A percentile compares a stretch with the other conserved stretches of the same genome.
Conservation (phyloP, 2,113 vertebrate species). For the Mellivora capensis region DNA sequence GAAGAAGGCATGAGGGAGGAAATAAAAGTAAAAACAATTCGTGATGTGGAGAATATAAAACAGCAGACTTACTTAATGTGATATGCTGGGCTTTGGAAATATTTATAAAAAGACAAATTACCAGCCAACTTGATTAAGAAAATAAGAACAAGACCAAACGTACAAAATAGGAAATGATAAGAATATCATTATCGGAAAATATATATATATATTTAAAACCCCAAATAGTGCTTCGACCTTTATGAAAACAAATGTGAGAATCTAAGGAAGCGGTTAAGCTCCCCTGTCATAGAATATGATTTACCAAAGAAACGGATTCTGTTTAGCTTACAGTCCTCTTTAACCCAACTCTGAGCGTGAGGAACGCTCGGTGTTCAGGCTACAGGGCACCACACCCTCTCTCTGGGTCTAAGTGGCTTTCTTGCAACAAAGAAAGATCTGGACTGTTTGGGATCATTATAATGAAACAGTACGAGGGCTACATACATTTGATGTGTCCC, state of each 20-base stretch:
- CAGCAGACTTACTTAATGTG: not conserved
- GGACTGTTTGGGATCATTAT: not conserved
- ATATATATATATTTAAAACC: not conserved
- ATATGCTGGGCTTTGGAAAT: not conserved
- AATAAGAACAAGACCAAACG: not conserved
- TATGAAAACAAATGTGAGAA: not conserved
- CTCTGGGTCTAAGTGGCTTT: not conserved
- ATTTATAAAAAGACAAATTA: not conserved
- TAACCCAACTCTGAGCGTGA: not conserved
- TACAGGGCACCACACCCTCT: not conserved
- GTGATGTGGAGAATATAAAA: not conserved
- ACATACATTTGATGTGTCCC: not conserved
- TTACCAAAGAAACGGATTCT: no score
- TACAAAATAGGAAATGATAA: not conserved
- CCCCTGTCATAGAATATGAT: not conserved
- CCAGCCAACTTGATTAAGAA: not conserved
- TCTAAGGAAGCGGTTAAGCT: not conserved
- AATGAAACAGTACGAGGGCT: not conserved
- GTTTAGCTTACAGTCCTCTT: not conserved
- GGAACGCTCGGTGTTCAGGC: not conserved
- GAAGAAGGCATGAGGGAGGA: not conserved
- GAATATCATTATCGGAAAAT: not conserved
- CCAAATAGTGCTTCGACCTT: not conserved
- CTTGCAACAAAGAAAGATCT: not conserved
- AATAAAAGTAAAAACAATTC: not conserved